Base-by-base conservation (phyloP, 2,888 invertebrate species). In the Drosophila buzzatii region DNA sequence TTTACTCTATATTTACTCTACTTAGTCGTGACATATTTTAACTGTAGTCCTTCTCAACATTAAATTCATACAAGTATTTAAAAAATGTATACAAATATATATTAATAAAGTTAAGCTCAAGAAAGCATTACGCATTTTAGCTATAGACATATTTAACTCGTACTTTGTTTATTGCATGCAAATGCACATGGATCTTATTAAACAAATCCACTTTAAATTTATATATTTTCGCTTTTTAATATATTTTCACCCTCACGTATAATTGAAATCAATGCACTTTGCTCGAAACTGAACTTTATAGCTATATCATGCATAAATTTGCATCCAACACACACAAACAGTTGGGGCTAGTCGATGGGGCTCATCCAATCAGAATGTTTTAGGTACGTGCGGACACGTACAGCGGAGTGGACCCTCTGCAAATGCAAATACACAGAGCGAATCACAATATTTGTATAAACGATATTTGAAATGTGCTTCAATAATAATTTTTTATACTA, bases 361-460 rank as follows among this genome's bases (percentile, higher is more conserved):
- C 20, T 37, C 7, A 64, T 77, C 68, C 78, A 78, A 78, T 78
- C 78, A 78, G 68, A 76, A 56, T 57, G 53, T 58, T 49, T 18
- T 51, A 41, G 49, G 68, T 81, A 86, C 89, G 86, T 89, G 89
- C 63, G 62, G 73, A 75, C 85, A 89, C 85, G 89, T 89, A 84
- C 84, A 16, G 35, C 33, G 44, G 31, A 57, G 33, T 35, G 57
- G 53, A 83, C 82, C 82, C 82, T 64, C n/a, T 27, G 69, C 31
- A 64, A 44, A 60, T 65, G 82, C 82, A 85, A 87, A 87, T 75
- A 20, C 51, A 42, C n/a, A 41, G n/a, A 58, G 27, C 41, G 53
- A 64, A 44, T 53, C 64, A 60, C 49, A 62, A 76, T 76, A 76
- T 72, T 68, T 73, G 49, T 51, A 56, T 62, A 71, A 87, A 68